A percentile compares a stretch with the other conserved stretches of the same genome.
These are phyloP conservation scores for Sebastes iracundus DNA, from an alignment of 2,797 vertebrate genomes.

Conservation along the genomic window DNA sequence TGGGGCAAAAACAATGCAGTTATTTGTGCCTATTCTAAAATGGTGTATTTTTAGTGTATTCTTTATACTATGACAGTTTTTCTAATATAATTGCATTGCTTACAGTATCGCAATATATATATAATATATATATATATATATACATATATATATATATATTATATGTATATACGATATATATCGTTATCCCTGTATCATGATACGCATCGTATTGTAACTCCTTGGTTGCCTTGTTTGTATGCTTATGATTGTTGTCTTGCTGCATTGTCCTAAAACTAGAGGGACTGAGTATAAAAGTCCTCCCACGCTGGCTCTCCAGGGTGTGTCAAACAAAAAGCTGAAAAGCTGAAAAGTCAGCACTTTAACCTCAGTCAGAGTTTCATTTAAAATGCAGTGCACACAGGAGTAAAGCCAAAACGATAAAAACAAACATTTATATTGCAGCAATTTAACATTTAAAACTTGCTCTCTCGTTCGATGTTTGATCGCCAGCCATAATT, in stretches of 20 bases:
- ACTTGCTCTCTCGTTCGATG: not conserved
- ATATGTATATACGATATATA: too few species aligned
- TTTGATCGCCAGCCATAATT: constrained; percentile 17
- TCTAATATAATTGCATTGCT: too few species aligned
- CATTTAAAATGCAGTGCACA: constrained; percentile 9
- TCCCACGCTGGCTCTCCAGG: constrained; percentile 11
- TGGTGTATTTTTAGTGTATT: too few species aligned
- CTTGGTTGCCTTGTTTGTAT: not conserved
- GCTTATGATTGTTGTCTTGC: not conserved
- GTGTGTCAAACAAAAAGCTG: constrained; percentile 3
- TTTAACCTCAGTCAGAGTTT: constrained; percentile 26
- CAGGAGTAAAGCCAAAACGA: constrained; percentile 38
- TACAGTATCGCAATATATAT: too few species aligned
- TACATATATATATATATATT: too few species aligned
- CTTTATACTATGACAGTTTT: too few species aligned
- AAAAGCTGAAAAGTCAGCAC: constrained; percentile 56
- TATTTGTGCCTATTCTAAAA: too few species aligned
- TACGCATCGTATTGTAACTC: too few species aligned
- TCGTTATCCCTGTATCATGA: too few species aligned
- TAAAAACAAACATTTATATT: constrained; percentile 25
- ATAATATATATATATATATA: too few species aligned
- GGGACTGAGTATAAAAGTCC: not conserved
- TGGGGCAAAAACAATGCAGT: too few species aligned
- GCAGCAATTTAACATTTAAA: constrained; percentile 11
- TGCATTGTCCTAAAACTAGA: constrained; percentile 26